Evolutionary conservation across 2,113 vertebrate genomes (phyloP).

Genomic region (Zosterops borbonicus): DNA sequence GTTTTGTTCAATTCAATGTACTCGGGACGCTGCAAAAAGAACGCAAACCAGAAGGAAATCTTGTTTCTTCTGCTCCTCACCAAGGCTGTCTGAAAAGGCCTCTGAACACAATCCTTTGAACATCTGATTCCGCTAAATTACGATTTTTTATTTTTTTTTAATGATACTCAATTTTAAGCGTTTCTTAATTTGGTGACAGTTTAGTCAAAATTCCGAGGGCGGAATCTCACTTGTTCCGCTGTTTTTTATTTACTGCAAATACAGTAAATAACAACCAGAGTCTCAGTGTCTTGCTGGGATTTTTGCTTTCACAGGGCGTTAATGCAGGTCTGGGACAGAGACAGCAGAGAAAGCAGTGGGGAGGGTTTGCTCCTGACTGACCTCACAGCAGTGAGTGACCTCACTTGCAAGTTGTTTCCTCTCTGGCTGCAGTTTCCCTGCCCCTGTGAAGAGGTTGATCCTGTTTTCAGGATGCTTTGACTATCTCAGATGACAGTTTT

Average conservation of each 20-base stretch:
- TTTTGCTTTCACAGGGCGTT: not conserved
- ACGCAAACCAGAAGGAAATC: conserved; percentile 19
- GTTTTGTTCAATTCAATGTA: conserved; percentile 40
- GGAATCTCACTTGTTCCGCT: not conserved
- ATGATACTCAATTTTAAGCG: not conserved
- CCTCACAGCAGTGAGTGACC: not conserved
- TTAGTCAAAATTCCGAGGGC: conserved; percentile 18
- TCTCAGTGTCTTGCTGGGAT: not conserved
- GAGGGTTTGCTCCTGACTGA: not conserved
- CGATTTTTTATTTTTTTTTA: not conserved
- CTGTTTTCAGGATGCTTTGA: not conserved
- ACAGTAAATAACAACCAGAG: not conserved
- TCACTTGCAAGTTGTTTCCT: not conserved
- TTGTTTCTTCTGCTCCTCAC: not conserved
- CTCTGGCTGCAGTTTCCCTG: not conserved
- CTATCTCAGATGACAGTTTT: not conserved
- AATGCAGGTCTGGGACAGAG: not conserved
- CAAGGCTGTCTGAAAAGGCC: not conserved
- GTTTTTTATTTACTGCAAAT: not conserved
- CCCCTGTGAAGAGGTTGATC: not conserved
- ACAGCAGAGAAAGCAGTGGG: not conserved
- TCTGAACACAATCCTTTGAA: not conserved
- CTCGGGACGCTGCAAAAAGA: not conserved
- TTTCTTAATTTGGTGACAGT: conserved; percentile 23
- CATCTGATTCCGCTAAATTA: conserved; percentile 36